Evolutionary conservation across 2,113 vertebrate species (phyloP).

Genomic region (Tricholaema leucomelas): DNA sequence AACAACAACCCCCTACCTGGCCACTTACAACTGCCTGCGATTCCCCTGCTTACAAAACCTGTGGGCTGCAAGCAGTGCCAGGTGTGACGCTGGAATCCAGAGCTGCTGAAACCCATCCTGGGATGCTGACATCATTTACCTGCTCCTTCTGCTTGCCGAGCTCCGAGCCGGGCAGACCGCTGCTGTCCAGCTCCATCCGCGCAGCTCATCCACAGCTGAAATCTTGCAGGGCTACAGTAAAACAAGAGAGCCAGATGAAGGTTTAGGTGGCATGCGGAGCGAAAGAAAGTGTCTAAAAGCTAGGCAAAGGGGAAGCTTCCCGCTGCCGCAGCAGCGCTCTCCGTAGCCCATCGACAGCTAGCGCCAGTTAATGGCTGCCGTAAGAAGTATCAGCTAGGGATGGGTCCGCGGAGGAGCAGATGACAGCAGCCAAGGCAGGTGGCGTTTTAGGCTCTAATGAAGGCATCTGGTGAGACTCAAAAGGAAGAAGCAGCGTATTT

Average conservation of each 20-base stretch:
- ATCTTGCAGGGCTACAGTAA: not conserved
- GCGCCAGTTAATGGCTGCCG: constrained; percentile 53
- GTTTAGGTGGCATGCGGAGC: not conserved
- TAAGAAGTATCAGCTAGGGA: not conserved
- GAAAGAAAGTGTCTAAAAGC: not conserved
- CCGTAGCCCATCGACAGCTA: no score
- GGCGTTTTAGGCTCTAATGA: not conserved
- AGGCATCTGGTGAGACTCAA: not conserved
- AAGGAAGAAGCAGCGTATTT: not conserved
- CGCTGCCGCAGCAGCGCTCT: no score
- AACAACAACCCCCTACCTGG: not conserved
- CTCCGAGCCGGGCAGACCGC: not conserved
- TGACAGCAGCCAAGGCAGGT: not conserved
- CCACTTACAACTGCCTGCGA: not conserved
- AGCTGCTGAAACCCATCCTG: not conserved
- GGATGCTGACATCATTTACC: not conserved
- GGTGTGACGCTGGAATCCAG: not conserved
- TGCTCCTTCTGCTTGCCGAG: not conserved
- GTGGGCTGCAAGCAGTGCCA: no score
- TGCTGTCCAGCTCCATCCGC: not conserved
- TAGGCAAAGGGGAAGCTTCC: not conserved
- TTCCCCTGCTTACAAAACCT: not conserved
- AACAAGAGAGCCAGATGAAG: not conserved
- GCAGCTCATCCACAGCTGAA: not conserved
- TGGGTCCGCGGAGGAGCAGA: not conserved